These are phyloP conservation scores for Bombycilla garrulus DNA, from an alignment of 2,113 vertebrate species.

Conservation along the genomic window DNA sequence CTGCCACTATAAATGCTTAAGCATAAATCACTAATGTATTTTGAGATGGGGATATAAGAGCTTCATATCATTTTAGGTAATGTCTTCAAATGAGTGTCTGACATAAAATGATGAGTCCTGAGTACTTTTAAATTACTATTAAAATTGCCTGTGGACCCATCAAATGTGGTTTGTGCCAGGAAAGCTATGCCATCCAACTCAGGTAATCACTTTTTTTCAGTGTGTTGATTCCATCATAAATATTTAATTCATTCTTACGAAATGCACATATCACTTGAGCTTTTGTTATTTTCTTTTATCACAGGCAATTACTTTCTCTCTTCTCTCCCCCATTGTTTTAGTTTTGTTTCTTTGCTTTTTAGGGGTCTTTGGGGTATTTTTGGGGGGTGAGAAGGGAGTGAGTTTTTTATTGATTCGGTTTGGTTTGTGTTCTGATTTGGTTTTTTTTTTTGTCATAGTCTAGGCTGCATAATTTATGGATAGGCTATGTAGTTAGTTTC, in stretches of 20 bases:
- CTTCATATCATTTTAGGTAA: slow-evolving; percentile 47
- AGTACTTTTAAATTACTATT: slow-evolving; percentile 54
- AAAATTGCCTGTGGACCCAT: slow-evolving; percentile 42
- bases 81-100: slow-evolving; percentile 52
- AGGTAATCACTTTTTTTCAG: not conserved
- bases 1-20: not conserved
- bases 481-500: not conserved
- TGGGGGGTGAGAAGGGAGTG: fast-evolving
- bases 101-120: slow-evolving; percentile 38
- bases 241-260: slow-evolving; percentile 40
- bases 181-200: not conserved
- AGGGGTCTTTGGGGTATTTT: fast-evolving
- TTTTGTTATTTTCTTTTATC: not conserved
- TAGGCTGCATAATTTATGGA: too few species aligned
- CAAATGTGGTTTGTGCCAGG: slow-evolving; percentile 7
- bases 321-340: not conserved
- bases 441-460: not conserved
- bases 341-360: not conserved
- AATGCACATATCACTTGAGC: not conserved
- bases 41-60: slow-evolving; percentile 25
- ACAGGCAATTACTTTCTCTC: not conserved
- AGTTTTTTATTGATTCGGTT: not conserved
- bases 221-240: not conserved
- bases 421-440: not conserved
- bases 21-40: slow-evolving; percentile 45